Evolutionary conservation across 2,888 invertebrate genomes (phyloP), one percentile per base, ranked within the genome.

Genomic region (Perithous albicinctus): DNA sequence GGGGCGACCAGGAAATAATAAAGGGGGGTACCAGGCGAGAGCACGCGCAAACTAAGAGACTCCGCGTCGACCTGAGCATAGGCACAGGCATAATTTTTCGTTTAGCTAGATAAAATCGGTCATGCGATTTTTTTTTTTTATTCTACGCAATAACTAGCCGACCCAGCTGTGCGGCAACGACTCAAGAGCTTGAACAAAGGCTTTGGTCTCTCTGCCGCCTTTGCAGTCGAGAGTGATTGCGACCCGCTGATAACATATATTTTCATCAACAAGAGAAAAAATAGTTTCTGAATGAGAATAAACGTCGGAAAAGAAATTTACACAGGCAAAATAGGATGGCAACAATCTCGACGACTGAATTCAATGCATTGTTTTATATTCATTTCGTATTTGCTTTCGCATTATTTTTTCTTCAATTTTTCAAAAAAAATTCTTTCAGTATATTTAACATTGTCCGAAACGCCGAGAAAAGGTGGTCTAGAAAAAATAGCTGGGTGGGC

Each of bases 51-150:
- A 63, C 48, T 29, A 20, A n/a, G 59, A 59, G 15, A 0, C 67
- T 63, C 81, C n/a, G n/a, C 70, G 23, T 63, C 78, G 61, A 76
- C 51, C 66, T 64, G 76, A 78, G 67, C 74, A 67, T 18, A 18
- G 46, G 69, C 26, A 66, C 46, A 51, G 78, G 78, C 79, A 84
- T 85, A 85, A 86, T 83, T 85, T 84, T 84, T 84, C 84, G 86
- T 85, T 86, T 85, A 83, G 82, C 69, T 70, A 51, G 85, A 85
- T 85, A 80, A 82, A 59, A 84, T 84, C 84, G 78, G 79, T 73
- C 78, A 78, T 83, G 78, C 80, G 63, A 83, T 84, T 78, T 78
- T 72, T 66, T n/a, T n/a, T n/a, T n/a, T n/a, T n/a, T n/a, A n/a
- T 72, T 67, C 56, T 32, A 48, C 64, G 76, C 59, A 67, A 76